Conservation (phyloP, 2,888 invertebrate genomes). For the Nymphalis c-album region DNA sequence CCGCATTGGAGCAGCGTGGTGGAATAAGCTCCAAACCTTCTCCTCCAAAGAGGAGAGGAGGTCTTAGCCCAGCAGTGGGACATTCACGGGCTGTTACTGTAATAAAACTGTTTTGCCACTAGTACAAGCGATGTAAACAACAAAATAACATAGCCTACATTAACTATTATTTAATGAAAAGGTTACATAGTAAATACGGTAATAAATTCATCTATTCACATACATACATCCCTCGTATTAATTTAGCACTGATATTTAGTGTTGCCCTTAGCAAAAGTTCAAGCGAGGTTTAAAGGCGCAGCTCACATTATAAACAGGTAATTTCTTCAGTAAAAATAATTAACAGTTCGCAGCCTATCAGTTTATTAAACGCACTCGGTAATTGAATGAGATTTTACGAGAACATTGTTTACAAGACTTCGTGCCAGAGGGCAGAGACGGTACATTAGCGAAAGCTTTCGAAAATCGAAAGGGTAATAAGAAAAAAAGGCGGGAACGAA, state of each 20-base stretch:
- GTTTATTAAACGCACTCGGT: conserved; percentile 62
- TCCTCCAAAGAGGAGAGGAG: too few species aligned
- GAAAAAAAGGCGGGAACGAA: conserved; percentile 78
- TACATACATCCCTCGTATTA: background rate
- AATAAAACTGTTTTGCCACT: background rate
- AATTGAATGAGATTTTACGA: conserved; percentile 78
- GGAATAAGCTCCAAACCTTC: too few species aligned
- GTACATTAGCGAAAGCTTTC: conserved; percentile 73
- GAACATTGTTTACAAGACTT: conserved; percentile 76
- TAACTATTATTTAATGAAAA: conserved; percentile 8
- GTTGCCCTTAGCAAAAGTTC: conserved; percentile 15
- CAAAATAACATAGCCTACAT: conserved; percentile 5
- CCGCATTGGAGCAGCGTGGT: too few species aligned
- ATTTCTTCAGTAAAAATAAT: conserved; percentile 45
- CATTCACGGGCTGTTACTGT: too few species aligned
- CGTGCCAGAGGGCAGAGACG: conserved; percentile 73
- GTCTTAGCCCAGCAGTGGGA: too few species aligned
- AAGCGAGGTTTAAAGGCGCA: conserved; percentile 14
- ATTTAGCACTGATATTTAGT: conserved; percentile 8
- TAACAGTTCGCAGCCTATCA: conserved; percentile 65
- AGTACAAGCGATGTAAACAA: background rate
- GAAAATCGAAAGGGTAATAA: conserved; percentile 72
- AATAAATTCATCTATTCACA: conserved; percentile 12
- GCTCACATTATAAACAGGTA: conserved; percentile 30
- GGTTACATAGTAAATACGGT: conserved; percentile 5